Percentiles rank a stretch among this genome's conserved stretches.
Conservation (phyloP, 2,888 invertebrate species). For the Tinea trinotella region DNA sequence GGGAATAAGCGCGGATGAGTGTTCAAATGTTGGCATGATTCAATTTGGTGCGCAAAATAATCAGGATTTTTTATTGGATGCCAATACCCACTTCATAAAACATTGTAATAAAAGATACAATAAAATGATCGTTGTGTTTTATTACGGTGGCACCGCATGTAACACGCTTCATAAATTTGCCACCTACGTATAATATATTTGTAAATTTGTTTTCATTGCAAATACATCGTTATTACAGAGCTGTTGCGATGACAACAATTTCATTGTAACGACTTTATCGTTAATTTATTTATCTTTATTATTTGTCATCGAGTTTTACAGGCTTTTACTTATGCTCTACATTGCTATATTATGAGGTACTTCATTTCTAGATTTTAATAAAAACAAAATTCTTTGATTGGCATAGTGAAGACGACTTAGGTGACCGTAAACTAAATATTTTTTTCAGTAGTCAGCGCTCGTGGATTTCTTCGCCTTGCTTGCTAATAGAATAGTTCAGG, state of each 20-base stretch:
- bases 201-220: conserved; percentile 3
- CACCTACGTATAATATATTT: conserved; percentile 9
- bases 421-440: no score
- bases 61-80: conserved; percentile 40
- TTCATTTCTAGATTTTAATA: no score
- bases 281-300: neutral
- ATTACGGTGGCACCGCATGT: neutral
- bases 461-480: no score
- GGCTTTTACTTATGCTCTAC: no score
- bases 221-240: conserved; percentile 1
- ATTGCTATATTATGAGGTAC: no score
- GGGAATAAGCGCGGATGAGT: neutral
- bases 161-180: conserved; percentile 32
- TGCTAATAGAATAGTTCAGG: no score
- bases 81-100: conserved; percentile 44
- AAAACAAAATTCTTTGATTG: no score
- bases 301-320: no score
- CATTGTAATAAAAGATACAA: conserved; percentile 39
- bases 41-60: conserved; percentile 41
- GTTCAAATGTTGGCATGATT: conserved; percentile 33
- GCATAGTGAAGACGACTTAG: no score
- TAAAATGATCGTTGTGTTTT: conserved; percentile 34
- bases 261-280: neutral
- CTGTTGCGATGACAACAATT: neutral
- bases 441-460: no score